Evolutionary conservation across 2,113 vertebrate genomes (phyloP).

Genomic region (Rhegmatorhina hoffmannsi): DNA sequence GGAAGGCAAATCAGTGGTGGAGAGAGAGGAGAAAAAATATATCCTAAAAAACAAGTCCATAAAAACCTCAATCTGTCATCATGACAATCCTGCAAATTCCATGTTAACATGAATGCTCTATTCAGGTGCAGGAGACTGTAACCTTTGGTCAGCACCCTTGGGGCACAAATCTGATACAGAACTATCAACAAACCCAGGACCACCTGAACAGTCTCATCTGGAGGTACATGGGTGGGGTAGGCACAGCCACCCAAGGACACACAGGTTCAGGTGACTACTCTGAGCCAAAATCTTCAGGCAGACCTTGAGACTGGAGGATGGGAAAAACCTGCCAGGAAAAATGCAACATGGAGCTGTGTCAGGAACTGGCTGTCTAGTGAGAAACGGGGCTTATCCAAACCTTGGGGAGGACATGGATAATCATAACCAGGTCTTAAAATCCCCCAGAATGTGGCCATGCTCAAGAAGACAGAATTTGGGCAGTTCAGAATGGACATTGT

Average conservation of each 20-base stretch:
- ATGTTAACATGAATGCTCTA: not conserved
- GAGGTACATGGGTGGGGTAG: rapidly evolving
- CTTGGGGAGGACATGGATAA: not conserved
- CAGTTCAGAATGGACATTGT: not conserved
- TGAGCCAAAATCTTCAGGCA: not conserved
- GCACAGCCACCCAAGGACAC: not conserved
- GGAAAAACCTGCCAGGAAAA: not conserved
- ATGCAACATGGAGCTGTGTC: not conserved
- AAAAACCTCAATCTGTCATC: not conserved
- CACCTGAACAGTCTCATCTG: not conserved
- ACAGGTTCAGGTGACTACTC: rapidly evolving
- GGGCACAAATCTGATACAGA: not conserved
- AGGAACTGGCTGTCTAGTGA: not conserved
- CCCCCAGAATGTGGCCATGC: not conserved
- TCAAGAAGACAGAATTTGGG: not conserved
- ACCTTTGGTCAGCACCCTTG: not conserved
- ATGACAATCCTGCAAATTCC: not conserved
- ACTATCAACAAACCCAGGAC: not conserved
- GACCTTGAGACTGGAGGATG: not conserved
- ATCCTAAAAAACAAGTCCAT: not conserved
- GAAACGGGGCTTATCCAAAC: not conserved
- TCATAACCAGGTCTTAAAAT: not conserved
- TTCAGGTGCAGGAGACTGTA: not conserved
- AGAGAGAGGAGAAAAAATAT: rapidly evolving
- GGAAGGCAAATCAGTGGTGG: not conserved